A percentile compares a stretch with the other conserved stretches of the same genome.
Conservation (phyloP, 2,888 invertebrate genomes). For the Catocala nupta region DNA sequence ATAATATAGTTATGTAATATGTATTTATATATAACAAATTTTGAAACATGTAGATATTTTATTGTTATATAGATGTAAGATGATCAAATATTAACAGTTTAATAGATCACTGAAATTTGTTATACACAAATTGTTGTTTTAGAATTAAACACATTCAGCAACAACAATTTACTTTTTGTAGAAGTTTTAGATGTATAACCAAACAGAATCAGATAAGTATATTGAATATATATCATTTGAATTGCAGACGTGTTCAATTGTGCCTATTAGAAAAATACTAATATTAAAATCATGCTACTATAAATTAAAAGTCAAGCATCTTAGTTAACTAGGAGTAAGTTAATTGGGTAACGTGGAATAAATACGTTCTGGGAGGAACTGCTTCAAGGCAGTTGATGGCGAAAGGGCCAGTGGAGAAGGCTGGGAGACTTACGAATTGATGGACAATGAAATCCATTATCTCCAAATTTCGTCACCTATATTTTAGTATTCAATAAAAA, state of each 20-base stretch:
- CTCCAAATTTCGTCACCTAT: too few species aligned
- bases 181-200: conserved; percentile 9
- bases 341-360: too few species aligned
- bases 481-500: too few species aligned
- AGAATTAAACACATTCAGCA: conserved; percentile 21
- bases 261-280: conserved; percentile 7
- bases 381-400: too few species aligned
- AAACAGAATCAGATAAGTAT: not conserved
- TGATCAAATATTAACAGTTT: conserved; percentile 41
- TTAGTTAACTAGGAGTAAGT: too few species aligned
- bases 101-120: conserved; percentile 24
- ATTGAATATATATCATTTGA: conserved; percentile 5
- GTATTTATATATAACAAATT: conserved; percentile 15
- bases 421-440: too few species aligned
- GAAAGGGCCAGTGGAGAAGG: too few species aligned
- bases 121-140: conserved; percentile 34
- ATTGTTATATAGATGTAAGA: conserved; percentile 36
- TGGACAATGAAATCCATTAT: too few species aligned
- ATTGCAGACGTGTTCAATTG: conserved; percentile 13
- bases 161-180: conserved; percentile 14
- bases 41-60: conserved; percentile 27
- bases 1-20: not conserved
- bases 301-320: too few species aligned
- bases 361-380: too few species aligned
- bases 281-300: too few species aligned